Conservation (phyloP, 2,888 invertebrate genomes). For the Hyposoter dolosus region DNA sequence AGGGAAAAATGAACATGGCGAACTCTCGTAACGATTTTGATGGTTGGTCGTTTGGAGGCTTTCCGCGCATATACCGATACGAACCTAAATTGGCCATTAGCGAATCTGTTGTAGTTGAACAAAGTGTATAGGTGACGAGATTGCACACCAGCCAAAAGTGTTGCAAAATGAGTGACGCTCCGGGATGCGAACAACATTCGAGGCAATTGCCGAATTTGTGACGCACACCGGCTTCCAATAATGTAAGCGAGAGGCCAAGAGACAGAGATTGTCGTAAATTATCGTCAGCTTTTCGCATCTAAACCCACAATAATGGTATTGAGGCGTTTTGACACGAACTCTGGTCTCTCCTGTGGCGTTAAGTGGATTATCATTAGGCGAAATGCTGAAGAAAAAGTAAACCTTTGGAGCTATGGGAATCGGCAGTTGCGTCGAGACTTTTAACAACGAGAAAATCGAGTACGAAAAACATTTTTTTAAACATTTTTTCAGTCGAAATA, state of each 20-base stretch:
- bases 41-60: conserved; percentile 11
- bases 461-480: background rate
- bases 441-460: background rate
- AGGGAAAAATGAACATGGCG: conserved; percentile 29
- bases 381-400: conserved; percentile 49
- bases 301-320: conserved; percentile 23
- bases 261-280: conserved; percentile 51
- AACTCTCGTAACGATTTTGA: background rate
- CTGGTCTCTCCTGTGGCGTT: conserved; percentile 31
- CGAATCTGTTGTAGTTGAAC: conserved; percentile 47
- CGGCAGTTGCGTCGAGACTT: background rate
- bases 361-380: conserved; percentile 65
- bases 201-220: conserved; percentile 64
- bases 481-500: background rate
- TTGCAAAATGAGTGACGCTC: conserved; percentile 20
- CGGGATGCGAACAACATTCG: conserved; percentile 48
- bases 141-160: conserved; percentile 29
- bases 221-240: conserved; percentile 31
- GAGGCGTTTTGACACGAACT: conserved; percentile 44
- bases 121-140: conserved; percentile 15
- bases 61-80: conserved; percentile 39
- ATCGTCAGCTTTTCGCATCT: conserved; percentile 47
- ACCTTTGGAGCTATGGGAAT: conserved; percentile 6
- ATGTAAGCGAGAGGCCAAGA: background rate
- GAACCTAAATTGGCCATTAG: conserved; percentile 66